Evolutionary conservation across 2,113 vertebrate species (phyloP), one percentile per base, ranked within the genome.

Genomic region (Siniperca knerii): DNA sequence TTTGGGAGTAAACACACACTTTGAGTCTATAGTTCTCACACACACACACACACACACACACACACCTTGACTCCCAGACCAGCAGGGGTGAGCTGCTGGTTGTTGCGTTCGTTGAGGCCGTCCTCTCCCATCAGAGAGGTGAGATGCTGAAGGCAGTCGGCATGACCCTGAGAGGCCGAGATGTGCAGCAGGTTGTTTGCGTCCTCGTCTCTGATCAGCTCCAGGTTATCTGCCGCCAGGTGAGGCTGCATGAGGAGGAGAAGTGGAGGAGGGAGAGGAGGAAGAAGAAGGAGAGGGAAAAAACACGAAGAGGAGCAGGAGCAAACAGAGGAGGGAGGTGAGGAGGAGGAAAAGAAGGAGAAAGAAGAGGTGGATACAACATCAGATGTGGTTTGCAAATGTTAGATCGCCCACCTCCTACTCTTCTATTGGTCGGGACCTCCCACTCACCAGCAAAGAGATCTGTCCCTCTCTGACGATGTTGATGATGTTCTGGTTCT

Each of bases 81-180:
- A 0, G 98, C 98, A 2, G 98, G 98, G 52, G 98, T 99, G 83
- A 99, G 93, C 88, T 97, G 97, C 88, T 97, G 97, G 2, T 33
- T 79, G 89, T 99, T 99, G 69, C 98, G 95, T 23, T 99, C 98
- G 68, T 94, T 99, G 70, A 99, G 96, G 85, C 97, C 96, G 81
- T 99, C 98, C 89, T 99, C 98, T 1, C 98, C 98, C 98, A 99
- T 98, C 90, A 99, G 93, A 21, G 98, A 99, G 8, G 98, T 99
- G 90, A 99, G 98, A 83, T 99, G 98, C 90, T 99, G 98, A 87
- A 99, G 96, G 77, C 98, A 99, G 70, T 99, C 98, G 0, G 97
- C 93, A 16, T 99, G 98, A 10, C 98, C 98, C 90, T 97, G 96
- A 3, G 95, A 96, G 6, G 98, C 97, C 0, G 98, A 96, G 66